Conservation (phyloP, 53 echinoderm and acorn worm genomes). For the Arbacia lixula region DNA sequence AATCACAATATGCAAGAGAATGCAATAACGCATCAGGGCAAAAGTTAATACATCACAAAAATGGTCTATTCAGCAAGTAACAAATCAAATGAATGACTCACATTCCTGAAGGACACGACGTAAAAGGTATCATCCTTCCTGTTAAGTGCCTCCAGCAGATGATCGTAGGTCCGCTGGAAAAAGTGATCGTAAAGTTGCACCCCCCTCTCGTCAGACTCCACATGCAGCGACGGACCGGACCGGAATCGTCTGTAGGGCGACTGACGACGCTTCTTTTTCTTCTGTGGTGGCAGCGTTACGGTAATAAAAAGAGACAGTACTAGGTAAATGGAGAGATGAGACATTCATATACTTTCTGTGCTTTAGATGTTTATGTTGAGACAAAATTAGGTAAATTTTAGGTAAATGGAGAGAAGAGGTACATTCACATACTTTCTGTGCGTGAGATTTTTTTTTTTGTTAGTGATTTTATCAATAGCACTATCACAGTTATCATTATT, state of each 20-base stretch:
- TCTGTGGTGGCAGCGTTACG: constrained; percentile 32
- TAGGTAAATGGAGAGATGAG: background rate
- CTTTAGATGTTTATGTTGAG: background rate
- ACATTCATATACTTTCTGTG: too few species aligned
- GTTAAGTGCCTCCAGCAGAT: constrained; percentile 82
- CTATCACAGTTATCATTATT: too few species aligned
- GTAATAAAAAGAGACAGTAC: too few species aligned
- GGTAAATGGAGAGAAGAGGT: background rate
- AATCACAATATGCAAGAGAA: too few species aligned
- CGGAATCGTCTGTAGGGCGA: constrained; percentile 27
- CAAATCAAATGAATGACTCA: too few species aligned
- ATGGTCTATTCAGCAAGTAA: too few species aligned
- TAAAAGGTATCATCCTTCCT: constrained; percentile 95
- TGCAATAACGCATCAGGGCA: too few species aligned
- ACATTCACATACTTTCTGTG: background rate
- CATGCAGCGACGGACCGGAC: constrained; percentile 34
- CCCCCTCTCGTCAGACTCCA: constrained; percentile 78
- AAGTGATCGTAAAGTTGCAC: constrained; percentile 91
- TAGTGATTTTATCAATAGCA: too few species aligned
- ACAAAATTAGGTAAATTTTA: constrained; percentile 1
- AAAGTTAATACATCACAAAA: too few species aligned
- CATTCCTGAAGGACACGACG: constrained; percentile 96
- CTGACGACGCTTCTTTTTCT: constrained; percentile 50
- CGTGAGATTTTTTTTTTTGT: too few species aligned
- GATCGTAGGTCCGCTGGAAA: constrained; percentile 81